Percentiles rank a stretch among this genome's conserved stretches.
phyloP scores from a whole-genome alignment of 2,113 vertebrate genomes.

The Camelus bactrianus region DNA sequence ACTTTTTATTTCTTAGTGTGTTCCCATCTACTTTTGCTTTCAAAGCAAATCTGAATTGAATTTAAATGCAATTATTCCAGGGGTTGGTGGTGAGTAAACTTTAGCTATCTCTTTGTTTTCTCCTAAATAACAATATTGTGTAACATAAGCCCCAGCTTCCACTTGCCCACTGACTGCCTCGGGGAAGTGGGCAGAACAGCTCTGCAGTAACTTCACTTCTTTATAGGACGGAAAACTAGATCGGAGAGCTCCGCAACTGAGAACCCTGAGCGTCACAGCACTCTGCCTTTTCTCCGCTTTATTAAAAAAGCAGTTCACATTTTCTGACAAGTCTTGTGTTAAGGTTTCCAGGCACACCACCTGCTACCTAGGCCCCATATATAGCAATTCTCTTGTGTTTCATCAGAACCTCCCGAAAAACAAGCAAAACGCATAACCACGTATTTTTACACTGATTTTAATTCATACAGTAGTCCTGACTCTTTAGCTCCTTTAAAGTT shows the following conservation, averaged over 20 bases:
- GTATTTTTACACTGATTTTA: background rate
- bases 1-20: background rate
- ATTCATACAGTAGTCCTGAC: background rate
- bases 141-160: background rate
- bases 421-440: background rate
- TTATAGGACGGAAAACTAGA: background rate
- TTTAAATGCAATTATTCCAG: background rate
- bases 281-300: background rate
- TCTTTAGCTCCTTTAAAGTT: background rate
- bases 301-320: background rate
- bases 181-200: background rate
- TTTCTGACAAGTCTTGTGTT: background rate
- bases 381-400: background rate
- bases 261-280: background rate
- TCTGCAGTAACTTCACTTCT: background rate
- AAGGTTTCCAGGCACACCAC: background rate
- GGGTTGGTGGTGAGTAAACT: background rate
- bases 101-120: background rate
- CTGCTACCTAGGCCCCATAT: background rate
- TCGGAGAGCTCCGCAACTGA: background rate
- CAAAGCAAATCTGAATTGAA: constrained; percentile 41
- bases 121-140: background rate
- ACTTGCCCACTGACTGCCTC: background rate
- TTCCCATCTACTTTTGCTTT: constrained; percentile 35
- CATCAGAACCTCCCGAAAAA: background rate